Percentiles rank a stretch among this genome's conserved stretches.
Evolutionary conservation across 2,797 vertebrate genomes (phyloP).

Genomic region (Rallus crepitans): DNA sequence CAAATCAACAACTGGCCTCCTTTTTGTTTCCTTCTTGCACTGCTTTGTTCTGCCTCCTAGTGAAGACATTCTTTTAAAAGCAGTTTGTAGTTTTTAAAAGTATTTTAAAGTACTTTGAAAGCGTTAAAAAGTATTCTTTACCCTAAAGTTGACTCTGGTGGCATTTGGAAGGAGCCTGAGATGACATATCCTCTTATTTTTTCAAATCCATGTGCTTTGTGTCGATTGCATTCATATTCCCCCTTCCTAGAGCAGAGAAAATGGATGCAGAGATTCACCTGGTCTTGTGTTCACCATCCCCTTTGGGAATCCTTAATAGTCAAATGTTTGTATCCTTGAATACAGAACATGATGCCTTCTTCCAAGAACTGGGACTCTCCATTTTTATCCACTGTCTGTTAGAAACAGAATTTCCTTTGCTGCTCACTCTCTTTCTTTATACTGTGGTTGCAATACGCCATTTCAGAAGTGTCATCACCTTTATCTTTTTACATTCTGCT

Average conservation of each 20-base stretch:
- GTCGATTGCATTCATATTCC: background rate
- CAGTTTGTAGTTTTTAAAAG: background rate
- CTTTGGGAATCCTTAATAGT: background rate
- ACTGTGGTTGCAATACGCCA: background rate
- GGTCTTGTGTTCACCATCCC: background rate
- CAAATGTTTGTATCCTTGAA: background rate
- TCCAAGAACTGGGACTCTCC: background rate
- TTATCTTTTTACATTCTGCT: slow-evolving; percentile 69
- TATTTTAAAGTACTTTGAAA: background rate
- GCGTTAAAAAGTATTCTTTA: background rate
- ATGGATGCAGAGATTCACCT: background rate
- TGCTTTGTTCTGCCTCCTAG: background rate
- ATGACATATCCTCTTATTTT: background rate
- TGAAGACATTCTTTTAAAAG: background rate
- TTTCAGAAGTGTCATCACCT: slow-evolving; percentile 67
- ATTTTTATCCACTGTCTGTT: background rate
- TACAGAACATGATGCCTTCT: background rate
- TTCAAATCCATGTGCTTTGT: background rate
- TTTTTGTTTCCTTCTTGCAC: background rate
- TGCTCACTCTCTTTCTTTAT: background rate
- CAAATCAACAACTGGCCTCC: background rate
- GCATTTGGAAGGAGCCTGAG: background rate
- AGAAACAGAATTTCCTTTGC: background rate
- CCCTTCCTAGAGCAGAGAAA: background rate
- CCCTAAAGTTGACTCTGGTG: background rate